phyloP scores from a whole-genome alignment of 2,888 invertebrate species.

The Drosophila subquinaria region DNA sequence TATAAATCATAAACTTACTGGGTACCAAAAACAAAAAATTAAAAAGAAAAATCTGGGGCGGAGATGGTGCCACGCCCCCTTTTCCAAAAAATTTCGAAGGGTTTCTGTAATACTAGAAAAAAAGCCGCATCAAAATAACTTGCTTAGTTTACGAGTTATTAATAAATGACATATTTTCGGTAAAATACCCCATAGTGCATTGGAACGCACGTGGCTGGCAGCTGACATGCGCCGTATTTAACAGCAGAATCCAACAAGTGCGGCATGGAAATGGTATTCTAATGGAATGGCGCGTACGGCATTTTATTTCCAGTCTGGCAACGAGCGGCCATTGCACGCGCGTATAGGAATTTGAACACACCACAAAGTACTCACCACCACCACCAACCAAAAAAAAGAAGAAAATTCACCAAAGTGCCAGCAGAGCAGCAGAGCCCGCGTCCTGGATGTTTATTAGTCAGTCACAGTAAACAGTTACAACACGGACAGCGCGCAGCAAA shows the following conservation, averaged over 20 bases:
- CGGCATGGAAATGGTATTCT: conserved; percentile 54
- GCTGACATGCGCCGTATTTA: conserved; percentile 68
- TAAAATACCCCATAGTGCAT: no score
- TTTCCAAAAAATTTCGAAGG: no score
- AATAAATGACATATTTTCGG: no score
- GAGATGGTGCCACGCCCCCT: no score
- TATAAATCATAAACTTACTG: no score
- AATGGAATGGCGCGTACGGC: conserved; percentile 9
- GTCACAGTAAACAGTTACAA: conserved; percentile 60
- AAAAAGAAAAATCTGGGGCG: no score
- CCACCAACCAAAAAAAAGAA: conserved; percentile 25
- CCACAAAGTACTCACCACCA: conserved; percentile 13
- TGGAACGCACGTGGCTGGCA: conserved; percentile 63
- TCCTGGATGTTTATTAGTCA: conserved; percentile 58
- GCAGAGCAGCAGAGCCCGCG: conserved; percentile 29
- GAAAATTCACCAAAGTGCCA: conserved; percentile 30
- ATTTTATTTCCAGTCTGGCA: conserved; percentile 14
- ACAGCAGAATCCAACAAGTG: conserved; percentile 82
- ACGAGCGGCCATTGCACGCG: conserved; percentile 2
- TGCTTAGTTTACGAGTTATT: no score
- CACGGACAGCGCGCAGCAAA: conserved; percentile 65
- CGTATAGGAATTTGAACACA: conserved; percentile 24
- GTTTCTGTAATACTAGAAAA: no score
- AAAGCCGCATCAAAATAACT: no score
- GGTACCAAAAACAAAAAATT: no score